Percentiles rank a stretch among this genome's conserved stretches.
These are phyloP conservation scores for Merluccius polli DNA, from an alignment of 2,797 vertebrate species.

Conservation along the genomic window DNA sequence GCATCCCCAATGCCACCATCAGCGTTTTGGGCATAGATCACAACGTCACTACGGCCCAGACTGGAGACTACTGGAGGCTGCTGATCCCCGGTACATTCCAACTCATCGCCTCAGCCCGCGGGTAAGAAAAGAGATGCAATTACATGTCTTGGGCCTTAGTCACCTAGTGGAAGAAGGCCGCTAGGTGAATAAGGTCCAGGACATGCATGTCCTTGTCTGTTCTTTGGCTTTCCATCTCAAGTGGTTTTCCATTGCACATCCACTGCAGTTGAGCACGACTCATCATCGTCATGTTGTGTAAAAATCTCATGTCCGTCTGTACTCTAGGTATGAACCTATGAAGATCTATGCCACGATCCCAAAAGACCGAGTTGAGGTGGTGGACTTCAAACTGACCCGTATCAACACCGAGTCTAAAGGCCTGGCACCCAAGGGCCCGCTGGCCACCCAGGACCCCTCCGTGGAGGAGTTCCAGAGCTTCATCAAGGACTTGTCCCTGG, in stretches of 20 bases:
- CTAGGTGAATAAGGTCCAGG: too few species aligned
- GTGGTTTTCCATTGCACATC: background rate
- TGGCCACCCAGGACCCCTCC: slow-evolving; percentile 65
- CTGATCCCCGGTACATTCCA: slow-evolving; percentile 82
- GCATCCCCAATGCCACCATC: slow-evolving; percentile 91
- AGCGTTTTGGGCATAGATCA: slow-evolving; percentile 82
- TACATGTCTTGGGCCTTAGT: background rate
- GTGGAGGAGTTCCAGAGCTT: slow-evolving; percentile 82
- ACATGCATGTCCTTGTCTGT: background rate
- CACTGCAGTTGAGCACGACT: background rate
- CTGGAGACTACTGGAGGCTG: slow-evolving; percentile 96
- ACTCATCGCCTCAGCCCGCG: slow-evolving; percentile 85
- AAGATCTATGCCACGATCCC: slow-evolving; percentile 78
- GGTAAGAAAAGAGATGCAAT: slow-evolving; percentile 68
- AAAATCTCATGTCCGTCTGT: slow-evolving; percentile 10
- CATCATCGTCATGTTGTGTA: background rate
- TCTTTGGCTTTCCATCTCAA: background rate
- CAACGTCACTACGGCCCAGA: slow-evolving; percentile 77
- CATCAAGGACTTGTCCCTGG: slow-evolving; percentile 87
- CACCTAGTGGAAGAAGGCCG: too few species aligned
- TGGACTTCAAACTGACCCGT: slow-evolving; percentile 85
- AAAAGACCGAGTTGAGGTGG: slow-evolving; percentile 71
- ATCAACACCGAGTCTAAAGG: slow-evolving; percentile 58
- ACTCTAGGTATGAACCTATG: slow-evolving; percentile 79
- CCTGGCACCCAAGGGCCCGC: slow-evolving; percentile 51